These are phyloP conservation scores for Drosophila anomelani DNA, from an alignment of 2,888 invertebrate genomes.

Conservation along the genomic window DNA sequence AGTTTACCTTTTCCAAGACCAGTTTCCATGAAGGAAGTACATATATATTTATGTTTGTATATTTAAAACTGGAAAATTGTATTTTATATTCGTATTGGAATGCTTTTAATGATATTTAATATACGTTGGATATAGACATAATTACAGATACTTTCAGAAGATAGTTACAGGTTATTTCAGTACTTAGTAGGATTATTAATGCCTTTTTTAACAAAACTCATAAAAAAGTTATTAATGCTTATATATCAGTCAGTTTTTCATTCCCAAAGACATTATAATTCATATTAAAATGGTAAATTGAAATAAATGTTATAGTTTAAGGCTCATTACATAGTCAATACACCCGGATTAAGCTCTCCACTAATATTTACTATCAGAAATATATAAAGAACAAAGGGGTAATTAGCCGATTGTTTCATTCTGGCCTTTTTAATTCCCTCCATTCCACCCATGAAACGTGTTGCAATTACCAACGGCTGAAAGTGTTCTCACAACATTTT, in stretches of 20 bases:
- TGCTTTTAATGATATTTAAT: neutral
- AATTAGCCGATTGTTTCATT: constrained; percentile 32
- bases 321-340: neutral
- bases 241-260: neutral
- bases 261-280: too few species aligned
- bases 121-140: neutral
- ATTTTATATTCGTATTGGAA: neutral
- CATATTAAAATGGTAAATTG: neutral
- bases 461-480: constrained; percentile 30
- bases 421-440: neutral
- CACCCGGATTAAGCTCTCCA: neutral
- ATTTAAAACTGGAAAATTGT: neutral
- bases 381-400: constrained; percentile 2
- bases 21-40: neutral
- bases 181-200: neutral
- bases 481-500: constrained; percentile 31
- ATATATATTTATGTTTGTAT: too few species aligned
- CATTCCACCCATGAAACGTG: neutral
- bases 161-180: neutral
- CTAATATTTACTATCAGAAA: constrained; percentile 5
- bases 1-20: neutral
- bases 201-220: neutral
- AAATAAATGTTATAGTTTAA: too few species aligned
- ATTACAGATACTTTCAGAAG: neutral
- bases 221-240: neutral